Evolutionary conservation across 1,140 invertebrate genomes (phyloP).

Genomic region (Parapsyche elsis): DNA sequence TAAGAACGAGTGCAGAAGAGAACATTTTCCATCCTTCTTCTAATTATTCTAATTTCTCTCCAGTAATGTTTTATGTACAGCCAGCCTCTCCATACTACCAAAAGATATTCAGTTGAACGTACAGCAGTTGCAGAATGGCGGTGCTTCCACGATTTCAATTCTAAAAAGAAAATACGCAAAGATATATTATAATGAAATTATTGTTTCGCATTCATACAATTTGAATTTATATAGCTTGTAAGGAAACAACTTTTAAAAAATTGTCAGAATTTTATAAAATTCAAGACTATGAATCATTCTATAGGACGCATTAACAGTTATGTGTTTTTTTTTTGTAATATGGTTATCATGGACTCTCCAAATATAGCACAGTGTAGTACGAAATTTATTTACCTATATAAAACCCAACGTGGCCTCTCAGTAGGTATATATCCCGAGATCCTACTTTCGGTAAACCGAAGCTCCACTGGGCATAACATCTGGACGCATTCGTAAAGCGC

Average conservation of each 20-base stretch:
- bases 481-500: conserved; percentile 10
- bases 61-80: conserved; percentile 51
- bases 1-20: conserved; percentile 53
- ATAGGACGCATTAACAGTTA: too few relatives aligned
- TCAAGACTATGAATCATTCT: too few relatives aligned
- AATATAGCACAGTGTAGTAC: background rate
- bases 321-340: too few relatives aligned
- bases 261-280: too few relatives aligned
- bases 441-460: conserved; percentile 31
- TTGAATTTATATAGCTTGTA: background rate
- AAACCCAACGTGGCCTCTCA: background rate
- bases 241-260: too few relatives aligned
- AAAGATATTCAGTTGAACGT: too few relatives aligned
- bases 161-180: too few relatives aligned
- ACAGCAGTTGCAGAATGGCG: too few relatives aligned
- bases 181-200: background rate
- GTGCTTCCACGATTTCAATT: too few relatives aligned
- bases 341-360: background rate
- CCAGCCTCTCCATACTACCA: background rate
- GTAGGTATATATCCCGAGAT: conserved; percentile 14
- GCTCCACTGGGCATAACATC: conserved; percentile 7
- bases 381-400: conserved; percentile 35
- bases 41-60: conserved; percentile 56
- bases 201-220: background rate
- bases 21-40: conserved; percentile 51